Evolutionary conservation across 1,140 invertebrate species (phyloP).

Genomic region (Vollenhovia emeryi): DNA sequence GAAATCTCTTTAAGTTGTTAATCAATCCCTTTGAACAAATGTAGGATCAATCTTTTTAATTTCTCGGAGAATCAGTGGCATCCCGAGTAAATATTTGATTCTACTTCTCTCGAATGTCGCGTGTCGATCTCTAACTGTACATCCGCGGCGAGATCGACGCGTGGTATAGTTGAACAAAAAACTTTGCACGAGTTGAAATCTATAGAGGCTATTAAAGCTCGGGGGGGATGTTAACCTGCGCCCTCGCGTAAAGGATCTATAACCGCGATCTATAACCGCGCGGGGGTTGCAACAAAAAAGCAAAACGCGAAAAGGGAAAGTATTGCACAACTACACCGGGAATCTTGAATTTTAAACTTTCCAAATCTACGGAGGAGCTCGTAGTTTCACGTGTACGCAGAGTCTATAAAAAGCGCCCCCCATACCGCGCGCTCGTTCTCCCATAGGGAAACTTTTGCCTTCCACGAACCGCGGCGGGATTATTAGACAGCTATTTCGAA

Average conservation of each 20-base stretch:
- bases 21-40: no score
- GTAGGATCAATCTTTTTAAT: no score
- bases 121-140: not conserved
- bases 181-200: conserved; percentile 20
- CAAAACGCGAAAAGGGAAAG: not conserved
- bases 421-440: not conserved
- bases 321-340: not conserved
- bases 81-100: not conserved
- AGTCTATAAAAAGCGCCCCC: conserved; percentile 32
- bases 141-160: not conserved
- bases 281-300: not conserved
- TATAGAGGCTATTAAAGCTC: conserved; percentile 28
- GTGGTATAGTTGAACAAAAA: conserved; percentile 12
- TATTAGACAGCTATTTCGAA: conserved; percentile 31
- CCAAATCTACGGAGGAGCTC: conserved; percentile 27
- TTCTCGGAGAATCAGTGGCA: not conserved
- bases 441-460: conserved; percentile 24
- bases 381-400: not conserved
- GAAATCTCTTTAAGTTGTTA: no score
- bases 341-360: conserved; percentile 61
- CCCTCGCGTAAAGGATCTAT: conserved; percentile 1
- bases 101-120: not conserved
- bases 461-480: not conserved
- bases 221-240: conserved; percentile 23
- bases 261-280: conserved; percentile 17